Percentiles rank a stretch among this genome's conserved stretches.
These are phyloP conservation scores for Lithosia quadra DNA, from an alignment of 2,888 invertebrate genomes.

Conservation along the genomic window DNA sequence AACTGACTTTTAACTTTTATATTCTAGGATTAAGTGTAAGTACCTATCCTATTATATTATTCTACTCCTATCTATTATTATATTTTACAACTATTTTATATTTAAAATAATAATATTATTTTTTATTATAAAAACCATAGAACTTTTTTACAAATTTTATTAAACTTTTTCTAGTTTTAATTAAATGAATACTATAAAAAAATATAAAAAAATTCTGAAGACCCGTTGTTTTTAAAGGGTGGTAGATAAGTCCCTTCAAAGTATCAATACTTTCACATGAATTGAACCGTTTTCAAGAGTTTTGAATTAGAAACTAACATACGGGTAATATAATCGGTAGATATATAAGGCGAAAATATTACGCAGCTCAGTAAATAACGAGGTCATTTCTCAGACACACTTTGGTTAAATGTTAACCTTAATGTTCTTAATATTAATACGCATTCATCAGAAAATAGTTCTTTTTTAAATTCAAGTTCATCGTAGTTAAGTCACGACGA, in stretches of 20 bases:
- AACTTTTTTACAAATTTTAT: neutral
- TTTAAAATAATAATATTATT: neutral
- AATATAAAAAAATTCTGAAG: neutral
- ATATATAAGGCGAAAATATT: conserved; percentile 51
- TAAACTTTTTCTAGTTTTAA: neutral
- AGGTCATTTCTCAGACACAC: conserved; percentile 56
- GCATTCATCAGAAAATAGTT: conserved; percentile 25
- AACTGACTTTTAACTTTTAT: conserved; percentile 38
- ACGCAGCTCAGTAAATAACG: conserved; percentile 53
- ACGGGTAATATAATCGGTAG: conserved; percentile 35
- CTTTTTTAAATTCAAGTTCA: neutral
- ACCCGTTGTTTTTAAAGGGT: neutral
- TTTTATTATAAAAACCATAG: neutral
- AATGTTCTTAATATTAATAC: conserved; percentile 45
- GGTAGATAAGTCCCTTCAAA: conserved; percentile 1
- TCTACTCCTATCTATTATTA: too few species aligned
- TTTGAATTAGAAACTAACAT: conserved; percentile 30
- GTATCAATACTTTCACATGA: conserved; percentile 39
- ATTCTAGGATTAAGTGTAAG: conserved; percentile 50
- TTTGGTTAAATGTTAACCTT: conserved; percentile 53
- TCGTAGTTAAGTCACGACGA: neutral
- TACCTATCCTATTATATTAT: conserved; percentile 21
- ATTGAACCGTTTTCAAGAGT: conserved; percentile 30
- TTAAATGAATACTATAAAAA: neutral
- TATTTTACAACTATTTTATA: too few species aligned